Base-by-base conservation (phyloP, 2,888 invertebrate genomes). In the Stenodera caucasica region DNA sequence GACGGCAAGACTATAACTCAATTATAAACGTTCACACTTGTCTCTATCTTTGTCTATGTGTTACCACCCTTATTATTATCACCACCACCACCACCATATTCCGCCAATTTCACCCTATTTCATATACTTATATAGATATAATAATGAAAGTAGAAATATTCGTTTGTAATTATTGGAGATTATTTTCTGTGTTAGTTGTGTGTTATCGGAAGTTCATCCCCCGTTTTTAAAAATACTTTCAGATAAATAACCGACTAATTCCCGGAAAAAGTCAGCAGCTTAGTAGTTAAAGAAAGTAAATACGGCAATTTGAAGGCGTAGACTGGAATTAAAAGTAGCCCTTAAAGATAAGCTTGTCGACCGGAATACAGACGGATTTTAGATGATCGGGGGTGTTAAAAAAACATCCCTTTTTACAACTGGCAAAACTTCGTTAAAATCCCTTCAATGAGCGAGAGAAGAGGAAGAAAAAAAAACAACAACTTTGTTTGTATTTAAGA, bases 261-360 rank as follows among this genome's bases (percentile, higher is more conserved):
- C 68, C 70, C 70, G 73, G 73, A 66, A 64, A 65, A 65, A 58
- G 57, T 54, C 69, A 71, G 69, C 66, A 67, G 72, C 74, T 70
- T 63, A 70, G 71, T 66, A 12, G 14, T 14, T 5, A 15, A 68
- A 65, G 70, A 72, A 72, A 76, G 63, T 77, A 76, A 78, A 79
- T 78, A 76, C 76, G 77, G 76, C 78, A 78, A 78, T 79, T 78
- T 77, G 72, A 70, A 70, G 68, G 68, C 70, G 70, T 18, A 5
- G 15, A 68, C 69, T 71, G 67, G 73, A 72, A 79, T 79, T 80
- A 80, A 78, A 80, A 78, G 40, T 77, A 74, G 78, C 78, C 78
- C 76, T 80, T 78, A 77, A 78, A 78, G 78, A 78, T 78, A 78
- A 78, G 81, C 81, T 80, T 74, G 32, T 32, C 15, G 37, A 2